Conservation (phyloP, 1,140 invertebrate genomes). For the Druon quercuslanigerum region DNA sequence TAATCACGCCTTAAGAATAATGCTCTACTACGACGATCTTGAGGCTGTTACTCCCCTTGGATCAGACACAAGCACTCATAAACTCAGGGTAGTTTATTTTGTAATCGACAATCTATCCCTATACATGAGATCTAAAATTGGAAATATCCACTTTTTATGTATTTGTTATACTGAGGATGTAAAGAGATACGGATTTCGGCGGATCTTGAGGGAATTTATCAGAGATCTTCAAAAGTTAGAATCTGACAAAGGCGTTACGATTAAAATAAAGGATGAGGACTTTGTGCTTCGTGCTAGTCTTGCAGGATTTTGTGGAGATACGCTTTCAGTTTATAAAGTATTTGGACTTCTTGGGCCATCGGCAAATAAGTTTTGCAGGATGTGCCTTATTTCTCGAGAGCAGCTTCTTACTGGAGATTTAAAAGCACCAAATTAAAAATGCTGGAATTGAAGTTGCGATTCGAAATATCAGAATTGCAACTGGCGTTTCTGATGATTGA, state of each 20-base stretch:
- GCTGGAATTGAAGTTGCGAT: neutral
- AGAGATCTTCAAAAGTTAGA: no score
- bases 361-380: no score
- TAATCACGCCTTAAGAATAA: no score
- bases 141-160: neutral
- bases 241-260: no score
- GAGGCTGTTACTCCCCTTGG: neutral
- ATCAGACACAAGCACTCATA: neutral
- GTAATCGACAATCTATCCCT: neutral
- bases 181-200: neutral
- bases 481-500: neutral
- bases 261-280: no score
- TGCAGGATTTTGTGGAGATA: no score
- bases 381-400: no score
- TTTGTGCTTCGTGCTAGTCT: no score
- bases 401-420: neutral
- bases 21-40: no score
- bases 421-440: neutral
- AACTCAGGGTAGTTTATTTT: neutral
- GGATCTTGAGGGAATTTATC: neutral
- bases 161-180: neutral
- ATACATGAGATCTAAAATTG: neutral
- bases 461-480: neutral
- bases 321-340: no score
- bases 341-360: no score